phyloP scores from a whole-genome alignment of 2,113 vertebrate species.

The Hymenochirus boettgeri region DNA sequence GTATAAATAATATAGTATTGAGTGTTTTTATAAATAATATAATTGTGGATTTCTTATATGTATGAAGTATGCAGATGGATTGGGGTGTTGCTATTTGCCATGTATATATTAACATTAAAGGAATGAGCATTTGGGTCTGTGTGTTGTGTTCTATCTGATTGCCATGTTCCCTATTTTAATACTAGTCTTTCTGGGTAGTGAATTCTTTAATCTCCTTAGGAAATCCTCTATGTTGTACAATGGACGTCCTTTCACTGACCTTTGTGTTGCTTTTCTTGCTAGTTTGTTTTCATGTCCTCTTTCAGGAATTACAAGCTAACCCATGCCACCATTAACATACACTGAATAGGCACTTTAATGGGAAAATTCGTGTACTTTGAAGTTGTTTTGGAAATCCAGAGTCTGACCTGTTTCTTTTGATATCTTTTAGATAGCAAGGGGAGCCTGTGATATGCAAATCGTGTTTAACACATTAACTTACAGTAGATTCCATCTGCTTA shows the following conservation, averaged over 20 bases:
- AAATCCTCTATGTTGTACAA: slow-evolving; percentile 38
- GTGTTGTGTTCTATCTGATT: not conserved
- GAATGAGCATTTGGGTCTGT: too few relatives aligned
- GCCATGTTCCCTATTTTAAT: not conserved
- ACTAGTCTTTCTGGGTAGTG: not conserved
- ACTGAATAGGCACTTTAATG: slow-evolving; percentile 20
- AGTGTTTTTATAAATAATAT: too few relatives aligned
- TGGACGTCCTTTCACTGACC: slow-evolving; percentile 34
- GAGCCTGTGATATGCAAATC: slow-evolving; percentile 64
- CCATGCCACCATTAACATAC: slow-evolving; percentile 27
- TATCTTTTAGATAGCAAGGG: slow-evolving; percentile 65
- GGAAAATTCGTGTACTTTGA: slow-evolving; percentile 26
- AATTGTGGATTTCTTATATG: too few relatives aligned
- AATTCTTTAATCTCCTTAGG: slow-evolving; percentile 17
- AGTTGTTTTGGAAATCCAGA: not conserved
- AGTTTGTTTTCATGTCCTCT: slow-evolving; percentile 18
- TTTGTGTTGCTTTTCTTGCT: slow-evolving; percentile 27
- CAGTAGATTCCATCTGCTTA: slow-evolving; percentile 66
- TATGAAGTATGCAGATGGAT: too few relatives aligned
- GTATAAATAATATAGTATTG: too few relatives aligned
- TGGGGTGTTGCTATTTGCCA: too few relatives aligned
- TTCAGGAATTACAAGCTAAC: slow-evolving; percentile 30
- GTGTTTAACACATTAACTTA: slow-evolving; percentile 66
- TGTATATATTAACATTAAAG: too few relatives aligned
- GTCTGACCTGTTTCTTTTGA: slow-evolving; percentile 31